Evolutionary conservation across 2,113 vertebrate species (phyloP), one percentile per base, ranked within the genome.

Genomic region (Oryzias celebensis): DNA sequence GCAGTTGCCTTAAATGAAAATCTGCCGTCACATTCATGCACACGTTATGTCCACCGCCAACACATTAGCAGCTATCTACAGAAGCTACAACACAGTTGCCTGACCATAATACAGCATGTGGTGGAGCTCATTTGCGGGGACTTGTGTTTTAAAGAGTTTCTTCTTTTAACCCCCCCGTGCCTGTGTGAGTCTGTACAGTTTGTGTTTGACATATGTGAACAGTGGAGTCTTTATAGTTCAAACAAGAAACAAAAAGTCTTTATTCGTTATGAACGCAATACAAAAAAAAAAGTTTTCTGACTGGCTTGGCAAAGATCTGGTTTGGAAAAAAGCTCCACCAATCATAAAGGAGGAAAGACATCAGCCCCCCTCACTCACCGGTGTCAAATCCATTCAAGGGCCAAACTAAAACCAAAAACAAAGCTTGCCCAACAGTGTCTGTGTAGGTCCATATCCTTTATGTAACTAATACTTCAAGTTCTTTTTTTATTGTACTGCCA

Each of bases 191-290:
- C 53, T 65, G 49, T 54, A 26, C 26, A 47, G 55, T 54, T 53
- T 72, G 48, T 66, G 65, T 68, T 72, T 36, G 56, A 84, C 52
- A 79, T 59, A 81, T 65, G 62, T 68, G 68, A 80, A 55, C 52
- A 74, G 71, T 49, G 15, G 51, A n/a, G 53, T 77, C 65, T 73
- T 76, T 73, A 8, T 60, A 5, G 28, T 81, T 85, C 48, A 82
- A 73, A 90, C 78, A 62, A 77, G 74, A 71, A 20, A 78, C 43
- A 45, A 82, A 78, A 73, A 68, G 73, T 80, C 66, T 93, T 91
- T 87, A 89, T 90, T 89, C 75, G 70, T 86, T 87, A 49, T 73
- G 69, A 84, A 88, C 68, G 83, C 85, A 80, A 72, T 80, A 85
- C 87, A 88, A 89, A 91, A 90, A 81, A 78, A 62, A 83, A 67